phyloP scores from a whole-genome alignment of 2,113 vertebrate species.

The Ceyx margarethae region DNA sequence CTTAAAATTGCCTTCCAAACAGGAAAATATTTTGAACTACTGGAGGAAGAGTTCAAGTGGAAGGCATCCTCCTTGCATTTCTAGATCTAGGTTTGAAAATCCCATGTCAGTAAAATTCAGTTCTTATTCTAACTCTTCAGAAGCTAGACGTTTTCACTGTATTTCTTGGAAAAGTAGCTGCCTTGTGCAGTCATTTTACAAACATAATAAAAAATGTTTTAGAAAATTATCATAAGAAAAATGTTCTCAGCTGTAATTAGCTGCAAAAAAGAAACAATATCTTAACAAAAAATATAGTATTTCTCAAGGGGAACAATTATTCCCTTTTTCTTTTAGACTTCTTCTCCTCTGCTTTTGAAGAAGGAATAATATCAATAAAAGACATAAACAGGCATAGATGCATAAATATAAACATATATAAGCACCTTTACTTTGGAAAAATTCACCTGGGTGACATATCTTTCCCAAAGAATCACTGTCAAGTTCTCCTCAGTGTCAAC shows the following conservation, averaged over 20 bases:
- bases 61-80: neutral
- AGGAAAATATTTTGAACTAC: neutral
- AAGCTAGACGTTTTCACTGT: neutral
- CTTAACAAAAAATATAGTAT: neutral
- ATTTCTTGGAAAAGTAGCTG: neutral
- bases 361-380: neutral
- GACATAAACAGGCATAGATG: neutral
- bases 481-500: slow-evolving; percentile 21
- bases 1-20: neutral
- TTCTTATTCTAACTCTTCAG: neutral
- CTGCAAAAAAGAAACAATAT: neutral
- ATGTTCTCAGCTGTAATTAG: neutral
- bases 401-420: neutral
- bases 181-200: neutral
- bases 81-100: neutral
- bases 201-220: neutral
- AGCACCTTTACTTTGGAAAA: neutral
- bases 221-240: neutral
- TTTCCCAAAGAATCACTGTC: slow-evolving; percentile 46
- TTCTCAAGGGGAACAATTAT: neutral
- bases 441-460: neutral
- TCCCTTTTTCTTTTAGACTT: neutral
- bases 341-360: neutral
- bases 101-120: neutral
- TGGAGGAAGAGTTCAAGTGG: fast-evolving